Evolutionary conservation across 2,797 vertebrate species (phyloP).

Genomic region (Molossus alvarezi): DNA sequence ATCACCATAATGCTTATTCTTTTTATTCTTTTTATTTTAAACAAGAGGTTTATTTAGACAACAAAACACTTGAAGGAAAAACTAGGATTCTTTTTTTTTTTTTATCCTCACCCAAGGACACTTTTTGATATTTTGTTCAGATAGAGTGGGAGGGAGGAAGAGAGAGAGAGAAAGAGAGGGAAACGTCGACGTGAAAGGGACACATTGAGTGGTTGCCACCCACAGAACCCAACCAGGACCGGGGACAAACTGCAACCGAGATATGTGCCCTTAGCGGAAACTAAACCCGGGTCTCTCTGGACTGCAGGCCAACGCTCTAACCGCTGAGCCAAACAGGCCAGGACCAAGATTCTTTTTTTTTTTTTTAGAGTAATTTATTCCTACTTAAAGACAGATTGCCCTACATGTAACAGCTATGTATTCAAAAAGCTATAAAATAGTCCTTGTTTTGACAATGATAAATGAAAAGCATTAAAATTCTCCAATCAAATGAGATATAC

Average conservation of each 20-base stretch:
- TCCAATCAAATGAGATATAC: background rate
- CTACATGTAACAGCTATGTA: background rate
- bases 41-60: background rate
- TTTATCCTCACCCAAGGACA: background rate
- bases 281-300: no score
- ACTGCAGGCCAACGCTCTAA: no score
- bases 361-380: background rate
- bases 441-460: background rate
- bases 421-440: background rate
- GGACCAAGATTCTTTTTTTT: background rate
- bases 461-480: background rate
- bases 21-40: background rate
- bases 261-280: no score
- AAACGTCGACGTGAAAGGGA: no score
- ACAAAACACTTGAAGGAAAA: background rate
- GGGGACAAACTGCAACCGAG: no score
- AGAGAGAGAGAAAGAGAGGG: no score
- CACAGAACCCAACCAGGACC: no score
- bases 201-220: no score
- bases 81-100: background rate
- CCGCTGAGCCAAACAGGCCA: no score
- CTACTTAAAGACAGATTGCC: background rate
- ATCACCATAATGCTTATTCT: slow-evolving; percentile 9
- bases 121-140: no score
- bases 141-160: no score